Conservation (phyloP, 2,888 invertebrate species). For the Anorthoa munda region DNA sequence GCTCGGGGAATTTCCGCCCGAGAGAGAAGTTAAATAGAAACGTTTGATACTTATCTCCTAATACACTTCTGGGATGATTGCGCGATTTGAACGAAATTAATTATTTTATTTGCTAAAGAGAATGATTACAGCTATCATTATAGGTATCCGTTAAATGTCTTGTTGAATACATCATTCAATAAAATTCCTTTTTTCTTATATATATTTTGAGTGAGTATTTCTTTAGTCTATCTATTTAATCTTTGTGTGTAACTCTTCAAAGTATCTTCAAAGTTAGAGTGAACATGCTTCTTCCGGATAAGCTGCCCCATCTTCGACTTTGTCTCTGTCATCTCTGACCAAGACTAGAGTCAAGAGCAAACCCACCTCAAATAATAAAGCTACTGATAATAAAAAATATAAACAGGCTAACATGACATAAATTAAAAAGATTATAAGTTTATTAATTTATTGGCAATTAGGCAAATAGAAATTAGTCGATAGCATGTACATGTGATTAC, state of each 20-base stretch:
- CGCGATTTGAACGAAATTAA: constrained; percentile 86
- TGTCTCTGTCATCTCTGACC: too few relatives aligned
- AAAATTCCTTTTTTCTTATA: constrained; percentile 2
- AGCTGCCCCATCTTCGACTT: too few relatives aligned
- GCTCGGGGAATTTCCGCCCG: constrained; percentile 89
- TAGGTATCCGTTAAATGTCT: constrained; percentile 48
- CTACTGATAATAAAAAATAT: not conserved
- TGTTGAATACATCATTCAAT: constrained; percentile 6
- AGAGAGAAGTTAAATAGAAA: constrained; percentile 90
- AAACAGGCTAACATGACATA: not conserved
- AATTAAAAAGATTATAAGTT: not conserved
- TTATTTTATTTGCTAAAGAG: constrained; percentile 77
- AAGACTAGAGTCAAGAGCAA: too few relatives aligned
- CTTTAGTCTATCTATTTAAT: not conserved
- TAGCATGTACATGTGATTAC: too few relatives aligned
- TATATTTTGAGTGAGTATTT: not conserved
- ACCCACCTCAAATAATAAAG: too few relatives aligned
- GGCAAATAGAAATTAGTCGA: not conserved
- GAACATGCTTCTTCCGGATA: too few relatives aligned
- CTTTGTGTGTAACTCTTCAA: not conserved
- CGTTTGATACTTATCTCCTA: constrained; percentile 91
- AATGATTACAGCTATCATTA: constrained; percentile 66
- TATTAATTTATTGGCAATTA: not conserved
- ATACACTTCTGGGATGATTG: constrained; percentile 90
- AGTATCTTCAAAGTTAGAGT: too few relatives aligned